These are phyloP conservation scores for Poeciliopsis turneri DNA, from an alignment of 2,797 vertebrate genomes.

Conservation along the genomic window DNA sequence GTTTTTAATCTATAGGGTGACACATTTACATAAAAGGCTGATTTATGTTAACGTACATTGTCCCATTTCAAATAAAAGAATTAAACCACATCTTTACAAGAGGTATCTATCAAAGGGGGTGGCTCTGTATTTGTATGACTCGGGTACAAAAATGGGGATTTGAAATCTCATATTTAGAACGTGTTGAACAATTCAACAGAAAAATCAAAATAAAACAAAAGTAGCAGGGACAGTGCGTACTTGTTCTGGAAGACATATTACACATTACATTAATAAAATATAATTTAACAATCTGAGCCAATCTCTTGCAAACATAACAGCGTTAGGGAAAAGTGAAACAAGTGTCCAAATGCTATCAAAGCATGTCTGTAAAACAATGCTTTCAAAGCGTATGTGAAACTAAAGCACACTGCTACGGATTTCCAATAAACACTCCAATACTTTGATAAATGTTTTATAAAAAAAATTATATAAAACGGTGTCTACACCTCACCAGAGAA, in stretches of 20 bases:
- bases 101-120: not conserved
- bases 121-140: not conserved
- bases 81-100: not conserved
- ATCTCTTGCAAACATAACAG: not conserved
- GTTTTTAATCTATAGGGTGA: not conserved
- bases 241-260: not conserved
- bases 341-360: not conserved
- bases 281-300: not conserved
- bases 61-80: not conserved
- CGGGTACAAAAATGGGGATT: not conserved
- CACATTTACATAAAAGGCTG: not conserved
- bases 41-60: not conserved
- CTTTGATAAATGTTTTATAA: not conserved
- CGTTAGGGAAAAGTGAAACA: not conserved
- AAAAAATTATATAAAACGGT: not conserved
- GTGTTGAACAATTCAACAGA: not conserved
- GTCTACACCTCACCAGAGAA: not conserved
- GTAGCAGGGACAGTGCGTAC: not conserved
- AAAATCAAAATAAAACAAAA: not conserved
- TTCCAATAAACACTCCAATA: not conserved
- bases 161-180: not conserved
- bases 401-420: not conserved
- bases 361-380: not conserved
- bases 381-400: conserved; percentile 3
- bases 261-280: not conserved